A percentile compares a stretch with the other conserved stretches of the same genome.
Conservation (phyloP, 1,140 invertebrate genomes). For the Penaeus chinensis region DNA sequence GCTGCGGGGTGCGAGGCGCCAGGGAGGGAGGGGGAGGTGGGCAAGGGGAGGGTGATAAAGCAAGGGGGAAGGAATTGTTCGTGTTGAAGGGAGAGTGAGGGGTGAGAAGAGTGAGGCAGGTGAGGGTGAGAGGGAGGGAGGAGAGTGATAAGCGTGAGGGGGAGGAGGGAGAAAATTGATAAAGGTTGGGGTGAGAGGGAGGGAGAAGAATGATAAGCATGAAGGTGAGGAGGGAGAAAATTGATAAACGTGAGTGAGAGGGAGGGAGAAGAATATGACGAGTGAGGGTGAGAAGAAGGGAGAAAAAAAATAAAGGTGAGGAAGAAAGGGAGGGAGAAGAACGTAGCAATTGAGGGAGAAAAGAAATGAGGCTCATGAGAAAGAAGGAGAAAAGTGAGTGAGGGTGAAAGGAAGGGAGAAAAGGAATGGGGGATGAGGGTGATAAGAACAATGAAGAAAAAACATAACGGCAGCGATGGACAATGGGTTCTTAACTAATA, state of each 20-base stretch:
- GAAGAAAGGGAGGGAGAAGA: no score
- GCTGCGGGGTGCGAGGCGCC: background rate
- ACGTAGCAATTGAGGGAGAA: no score
- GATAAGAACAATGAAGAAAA: no score
- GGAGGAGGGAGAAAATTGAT: background rate
- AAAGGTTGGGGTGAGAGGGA: background rate
- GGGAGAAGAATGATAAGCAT: background rate
- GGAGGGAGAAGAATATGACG: background rate
- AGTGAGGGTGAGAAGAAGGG: no score
- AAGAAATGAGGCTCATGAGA: no score
- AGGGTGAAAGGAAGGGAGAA: no score
- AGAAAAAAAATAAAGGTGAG: no score
- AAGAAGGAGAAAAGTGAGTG: no score
- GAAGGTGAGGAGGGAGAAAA: background rate
- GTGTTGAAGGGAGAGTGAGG: background rate
- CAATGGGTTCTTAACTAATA: no score
- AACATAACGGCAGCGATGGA: no score
- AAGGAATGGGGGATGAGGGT: no score
- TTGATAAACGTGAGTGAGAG: background rate
- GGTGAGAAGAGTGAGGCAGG: background rate
- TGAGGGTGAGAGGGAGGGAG: constrained; percentile 8
- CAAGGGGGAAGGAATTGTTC: background rate
- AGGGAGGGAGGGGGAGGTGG: background rate
- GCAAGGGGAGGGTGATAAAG: background rate
- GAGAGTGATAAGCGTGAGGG: background rate